These are phyloP conservation scores for Merluccius polli DNA, from an alignment of 2,797 vertebrate species.

Conservation along the genomic window DNA sequence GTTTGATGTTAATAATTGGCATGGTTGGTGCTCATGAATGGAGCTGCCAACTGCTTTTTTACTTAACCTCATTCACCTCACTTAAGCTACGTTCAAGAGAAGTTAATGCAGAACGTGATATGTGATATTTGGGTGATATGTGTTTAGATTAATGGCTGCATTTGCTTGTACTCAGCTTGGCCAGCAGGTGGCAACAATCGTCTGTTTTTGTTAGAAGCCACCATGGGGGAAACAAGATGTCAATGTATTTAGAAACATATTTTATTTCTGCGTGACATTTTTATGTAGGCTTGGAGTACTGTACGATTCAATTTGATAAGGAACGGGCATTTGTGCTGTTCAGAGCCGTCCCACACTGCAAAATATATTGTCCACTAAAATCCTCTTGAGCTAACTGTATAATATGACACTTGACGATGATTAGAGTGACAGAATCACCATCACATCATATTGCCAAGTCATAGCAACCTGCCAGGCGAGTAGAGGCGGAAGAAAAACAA, in stretches of 20 bases:
- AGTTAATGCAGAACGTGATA: neutral
- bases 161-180: neutral
- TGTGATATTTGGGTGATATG: neutral
- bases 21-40: neutral
- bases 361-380: slow-evolving; percentile 31
- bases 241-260: slow-evolving; percentile 57
- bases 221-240: slow-evolving; percentile 46
- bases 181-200: slow-evolving; percentile 67
- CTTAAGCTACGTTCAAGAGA: neutral
- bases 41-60: neutral
- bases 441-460: slow-evolving; percentile 56
- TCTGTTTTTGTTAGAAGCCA: slow-evolving; percentile 34
- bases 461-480: neutral
- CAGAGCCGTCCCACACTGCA: slow-evolving; percentile 25
- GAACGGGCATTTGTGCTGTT: slow-evolving; percentile 47
- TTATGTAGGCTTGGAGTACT: slow-evolving; percentile 42
- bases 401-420: slow-evolving; percentile 64
- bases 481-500: slow-evolving; percentile 14
- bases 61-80: neutral
- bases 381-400: slow-evolving; percentile 50
- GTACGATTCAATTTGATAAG: slow-evolving; percentile 50
- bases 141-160: neutral
- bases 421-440: slow-evolving; percentile 62
- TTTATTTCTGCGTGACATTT: slow-evolving; percentile 56
- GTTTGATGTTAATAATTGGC: neutral